Percentiles rank a stretch among this genome's conserved stretches.
Conservation (phyloP, 2,888 invertebrate genomes). For the Autographa pulchrina region DNA sequence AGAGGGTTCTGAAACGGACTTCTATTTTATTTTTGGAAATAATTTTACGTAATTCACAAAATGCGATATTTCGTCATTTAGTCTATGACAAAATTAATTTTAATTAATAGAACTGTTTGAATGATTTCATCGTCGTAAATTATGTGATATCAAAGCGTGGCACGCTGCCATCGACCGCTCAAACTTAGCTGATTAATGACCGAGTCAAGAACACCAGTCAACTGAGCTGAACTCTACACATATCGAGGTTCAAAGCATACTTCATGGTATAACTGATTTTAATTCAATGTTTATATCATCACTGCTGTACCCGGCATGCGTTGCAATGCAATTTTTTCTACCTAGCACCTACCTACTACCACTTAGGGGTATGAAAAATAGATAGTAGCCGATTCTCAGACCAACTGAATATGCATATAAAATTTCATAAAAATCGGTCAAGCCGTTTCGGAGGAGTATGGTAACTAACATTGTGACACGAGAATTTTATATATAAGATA, state of each 20-base stretch:
- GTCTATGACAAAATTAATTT: neutral
- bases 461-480: no score
- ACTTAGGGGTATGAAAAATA: no score
- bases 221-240: conserved; percentile 8
- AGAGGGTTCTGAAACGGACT: neutral
- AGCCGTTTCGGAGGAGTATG: no score
- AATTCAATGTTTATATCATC: neutral
- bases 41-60: neutral
- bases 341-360: no score
- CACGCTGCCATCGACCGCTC: conserved; percentile 38
- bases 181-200: conserved; percentile 37
- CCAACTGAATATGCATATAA: no score
- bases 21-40: neutral
- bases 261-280: neutral
- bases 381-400: no score
- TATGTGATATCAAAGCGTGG: conserved; percentile 40
- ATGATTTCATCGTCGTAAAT: conserved; percentile 27
- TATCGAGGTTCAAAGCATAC: conserved; percentile 3
- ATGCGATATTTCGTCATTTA: neutral
- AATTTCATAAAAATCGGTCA: no score
- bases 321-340: no score
- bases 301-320: no score
- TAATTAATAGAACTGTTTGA: conserved; percentile 24
- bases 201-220: conserved; percentile 11
- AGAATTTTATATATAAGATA: no score